phyloP scores from a whole-genome alignment of 1,140 invertebrate species.

The Camponotus floridanus region DNA sequence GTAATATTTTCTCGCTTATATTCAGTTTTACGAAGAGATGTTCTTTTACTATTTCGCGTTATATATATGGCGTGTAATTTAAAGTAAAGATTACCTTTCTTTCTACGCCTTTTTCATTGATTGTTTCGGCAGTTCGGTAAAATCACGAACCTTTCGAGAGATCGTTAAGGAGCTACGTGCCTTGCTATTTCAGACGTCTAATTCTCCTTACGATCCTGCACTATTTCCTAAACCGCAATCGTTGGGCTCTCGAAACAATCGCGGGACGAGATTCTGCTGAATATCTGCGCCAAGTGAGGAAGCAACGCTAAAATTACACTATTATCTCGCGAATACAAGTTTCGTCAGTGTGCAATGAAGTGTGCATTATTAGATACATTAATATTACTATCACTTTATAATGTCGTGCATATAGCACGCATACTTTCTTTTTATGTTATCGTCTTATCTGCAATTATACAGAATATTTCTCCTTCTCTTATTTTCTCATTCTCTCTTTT shows the following conservation, averaged over 20 bases:
- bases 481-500: not conserved
- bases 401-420: not conserved
- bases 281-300: slow-evolving; percentile 72
- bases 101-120: slow-evolving; percentile 61
- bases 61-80: not conserved
- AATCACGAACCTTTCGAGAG: slow-evolving; percentile 78
- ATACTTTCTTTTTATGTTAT: not conserved
- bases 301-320: slow-evolving; percentile 70
- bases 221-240: slow-evolving; percentile 78
- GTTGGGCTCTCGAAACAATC: slow-evolving; percentile 75
- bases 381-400: slow-evolving; percentile 19
- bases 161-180: slow-evolving; percentile 77
- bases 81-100: slow-evolving; percentile 36
- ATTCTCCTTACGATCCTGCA: slow-evolving; percentile 77
- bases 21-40: not conserved
- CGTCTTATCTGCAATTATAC: not conserved
- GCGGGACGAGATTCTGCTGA: slow-evolving; percentile 75
- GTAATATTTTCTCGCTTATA: not conserved
- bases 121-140: slow-evolving; percentile 70
- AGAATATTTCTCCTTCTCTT: too few relatives aligned
- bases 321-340: slow-evolving; percentile 66
- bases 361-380: slow-evolving; percentile 35
- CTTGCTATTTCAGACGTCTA: slow-evolving; percentile 77
- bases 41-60: slow-evolving; percentile 10
- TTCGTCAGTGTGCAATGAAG: slow-evolving; percentile 32